Evolutionary conservation across 2,113 vertebrate genomes (phyloP).

Genomic region (Nannobrachium achirus): DNA sequence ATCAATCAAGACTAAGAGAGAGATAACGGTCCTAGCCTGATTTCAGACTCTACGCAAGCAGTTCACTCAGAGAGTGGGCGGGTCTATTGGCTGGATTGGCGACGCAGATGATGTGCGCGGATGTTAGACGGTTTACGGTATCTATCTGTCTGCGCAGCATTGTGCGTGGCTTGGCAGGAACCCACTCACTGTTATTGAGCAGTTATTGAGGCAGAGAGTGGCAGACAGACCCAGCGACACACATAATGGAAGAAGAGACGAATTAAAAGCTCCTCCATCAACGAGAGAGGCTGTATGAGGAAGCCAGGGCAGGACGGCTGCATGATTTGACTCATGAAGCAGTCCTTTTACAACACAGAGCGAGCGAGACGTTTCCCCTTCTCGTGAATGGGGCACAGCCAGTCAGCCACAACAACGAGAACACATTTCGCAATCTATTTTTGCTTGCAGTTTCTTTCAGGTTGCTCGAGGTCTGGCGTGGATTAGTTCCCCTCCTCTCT

Average conservation of each 20-base stretch:
- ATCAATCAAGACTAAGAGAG: too few relatives aligned
- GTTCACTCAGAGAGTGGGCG: too few relatives aligned
- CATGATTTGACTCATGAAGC: neutral
- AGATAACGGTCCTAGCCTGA: too few relatives aligned
- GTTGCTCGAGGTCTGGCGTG: constrained; percentile 45
- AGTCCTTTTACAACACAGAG: too few relatives aligned
- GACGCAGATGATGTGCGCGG: constrained; percentile 4
- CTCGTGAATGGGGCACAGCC: constrained; percentile 1
- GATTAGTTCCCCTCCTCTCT: constrained; percentile 40
- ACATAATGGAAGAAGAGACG: constrained; percentile 31
- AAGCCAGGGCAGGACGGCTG: neutral
- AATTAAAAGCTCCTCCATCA: neutral
- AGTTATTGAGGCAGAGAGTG: constrained; percentile 12
- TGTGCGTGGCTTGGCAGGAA: constrained; percentile 29
- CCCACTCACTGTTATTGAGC: too few relatives aligned
- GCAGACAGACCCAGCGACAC: constrained; percentile 26
- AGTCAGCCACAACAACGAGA: neutral
- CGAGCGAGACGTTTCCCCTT: neutral
- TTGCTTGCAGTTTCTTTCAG: constrained; percentile 40
- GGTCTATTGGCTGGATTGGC: too few relatives aligned
- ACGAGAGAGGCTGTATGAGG: neutral
- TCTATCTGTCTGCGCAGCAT: constrained; percentile 25
- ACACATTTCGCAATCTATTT: constrained; percentile 45
- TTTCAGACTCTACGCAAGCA: too few relatives aligned
- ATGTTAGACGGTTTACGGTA: constrained; percentile 44